A percentile compares a stretch with the other conserved stretches of the same genome.
phyloP scores from a whole-genome alignment of 2,888 invertebrate genomes.

The Luperina nickerlii region DNA sequence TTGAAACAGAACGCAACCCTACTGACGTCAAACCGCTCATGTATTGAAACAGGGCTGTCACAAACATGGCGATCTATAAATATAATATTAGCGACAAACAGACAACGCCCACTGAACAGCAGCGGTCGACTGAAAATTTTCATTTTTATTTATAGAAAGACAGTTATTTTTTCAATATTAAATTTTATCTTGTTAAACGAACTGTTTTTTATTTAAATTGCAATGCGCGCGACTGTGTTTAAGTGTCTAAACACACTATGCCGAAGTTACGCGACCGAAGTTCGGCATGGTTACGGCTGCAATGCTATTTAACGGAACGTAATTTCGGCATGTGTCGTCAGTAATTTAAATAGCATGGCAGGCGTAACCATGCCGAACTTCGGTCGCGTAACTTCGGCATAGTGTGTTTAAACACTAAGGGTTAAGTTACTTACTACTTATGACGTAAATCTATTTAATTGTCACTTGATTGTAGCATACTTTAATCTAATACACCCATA shows the following conservation, averaged over 20 bases:
- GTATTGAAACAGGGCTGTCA: conserved; percentile 57
- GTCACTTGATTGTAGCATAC: not conserved
- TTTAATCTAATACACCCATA: not conserved
- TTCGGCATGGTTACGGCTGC: too few species aligned
- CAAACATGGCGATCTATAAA: conserved; percentile 55
- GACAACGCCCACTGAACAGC: conserved; percentile 36
- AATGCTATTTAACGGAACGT: too few species aligned
- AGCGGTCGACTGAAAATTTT: conserved; percentile 40
- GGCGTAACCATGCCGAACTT: too few species aligned
- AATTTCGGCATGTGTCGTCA: too few species aligned
- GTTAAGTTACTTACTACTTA: not conserved
- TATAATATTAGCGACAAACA: conserved; percentile 54
- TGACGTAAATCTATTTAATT: not conserved
- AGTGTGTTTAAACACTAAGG: not conserved
- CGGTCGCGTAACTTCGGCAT: too few species aligned
- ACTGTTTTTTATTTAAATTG: conserved; percentile 4
- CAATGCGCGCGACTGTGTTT: not conserved
- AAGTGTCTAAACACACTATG: not conserved
- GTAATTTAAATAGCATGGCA: too few species aligned
- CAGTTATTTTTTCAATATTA: conserved; percentile 44
- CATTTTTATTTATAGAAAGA: conserved; percentile 49
- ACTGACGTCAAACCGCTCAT: conserved; percentile 57
- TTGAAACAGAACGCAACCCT: conserved; percentile 43
- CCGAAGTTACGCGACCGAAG: too few species aligned
- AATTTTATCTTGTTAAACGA: conserved; percentile 15